Base-by-base conservation (phyloP, 1,140 invertebrate species). In the Drosophila teissieri region DNA sequence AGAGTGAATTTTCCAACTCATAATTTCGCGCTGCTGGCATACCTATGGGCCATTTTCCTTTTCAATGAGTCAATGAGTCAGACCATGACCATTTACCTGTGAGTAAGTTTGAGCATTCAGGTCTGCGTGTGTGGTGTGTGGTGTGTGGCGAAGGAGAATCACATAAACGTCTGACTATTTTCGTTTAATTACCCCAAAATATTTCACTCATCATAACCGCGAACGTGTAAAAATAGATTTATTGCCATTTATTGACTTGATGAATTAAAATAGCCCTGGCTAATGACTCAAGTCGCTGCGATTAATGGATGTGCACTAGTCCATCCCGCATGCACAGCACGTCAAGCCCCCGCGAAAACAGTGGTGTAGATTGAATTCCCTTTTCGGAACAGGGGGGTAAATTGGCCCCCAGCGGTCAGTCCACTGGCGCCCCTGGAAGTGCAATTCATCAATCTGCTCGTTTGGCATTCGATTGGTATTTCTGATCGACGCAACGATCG, bases 361-460 rank as follows among this genome's bases (percentile, higher is more conserved):
- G 42, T 17, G 44, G 8, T 14, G 40, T 40, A 34, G 55, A 22
- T 12, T 8, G 40, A 31, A 15, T 34, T n/a, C 48, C 2, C 6
- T 42, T 7, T 31, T 15, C 31, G 8, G 34, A 15, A 39, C 15
- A 48, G 14, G 44, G 34, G 62, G 15, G 10, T 19, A 19, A 15
- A 15, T 7, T 44, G 14, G 15, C 14, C 42, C n/a, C 42, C 64
- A 17, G 5, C 10, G 14, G 27, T 56, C 54, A 55, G 22, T 67
- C 54, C 64, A 51, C 46, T 37, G 48, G 31, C 27, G 37, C 54
- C 54, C 52, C 17, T 55, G 51, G 53, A 57, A 80, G 69, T 79
- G 83, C 72, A 83, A 86, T 86, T 74, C 85, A 88, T 86, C 83
- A 86, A 80, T 69, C 61, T 49, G 70, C 52, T 60, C 51, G 55